phyloP scores from a whole-genome alignment of 2,113 vertebrate species.

The Egretta garzetta region DNA sequence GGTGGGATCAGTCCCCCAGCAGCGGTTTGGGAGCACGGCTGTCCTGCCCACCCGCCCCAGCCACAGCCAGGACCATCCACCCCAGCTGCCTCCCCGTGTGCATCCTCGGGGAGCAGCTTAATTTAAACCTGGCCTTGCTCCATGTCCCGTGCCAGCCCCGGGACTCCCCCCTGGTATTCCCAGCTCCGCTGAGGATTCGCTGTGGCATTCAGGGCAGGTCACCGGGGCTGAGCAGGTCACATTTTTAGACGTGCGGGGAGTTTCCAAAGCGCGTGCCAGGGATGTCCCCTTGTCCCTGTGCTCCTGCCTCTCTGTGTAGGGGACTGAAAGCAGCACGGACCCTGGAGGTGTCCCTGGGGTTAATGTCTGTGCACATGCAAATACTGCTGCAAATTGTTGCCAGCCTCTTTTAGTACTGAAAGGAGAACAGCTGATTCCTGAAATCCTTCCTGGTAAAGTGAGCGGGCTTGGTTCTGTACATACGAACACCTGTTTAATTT shows the following conservation, averaged over 20 bases:
- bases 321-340: not conserved
- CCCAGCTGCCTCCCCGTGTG: accelerated
- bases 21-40: accelerated
- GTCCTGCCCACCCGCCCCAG: not conserved
- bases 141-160: not conserved
- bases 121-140: not conserved
- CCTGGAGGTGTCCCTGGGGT: not conserved
- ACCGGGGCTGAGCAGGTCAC: not conserved
- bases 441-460: constrained; percentile 29
- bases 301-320: not conserved
- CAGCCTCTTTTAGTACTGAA: constrained; percentile 4
- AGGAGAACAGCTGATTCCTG: constrained; percentile 37
- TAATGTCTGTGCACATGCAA: constrained; percentile 8
- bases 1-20: not conserved
- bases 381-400: not conserved
- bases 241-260: not conserved
- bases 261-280: not conserved
- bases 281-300: not conserved
- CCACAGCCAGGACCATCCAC: accelerated
- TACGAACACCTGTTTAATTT: constrained; percentile 54
- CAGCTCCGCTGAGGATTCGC: not conserved
- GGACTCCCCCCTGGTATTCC: not conserved
- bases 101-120: not conserved
- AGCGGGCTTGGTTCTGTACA: not conserved
- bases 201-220: not conserved